Conservation (phyloP, 2,113 vertebrate species). For the Lanius ludovicianus region DNA sequence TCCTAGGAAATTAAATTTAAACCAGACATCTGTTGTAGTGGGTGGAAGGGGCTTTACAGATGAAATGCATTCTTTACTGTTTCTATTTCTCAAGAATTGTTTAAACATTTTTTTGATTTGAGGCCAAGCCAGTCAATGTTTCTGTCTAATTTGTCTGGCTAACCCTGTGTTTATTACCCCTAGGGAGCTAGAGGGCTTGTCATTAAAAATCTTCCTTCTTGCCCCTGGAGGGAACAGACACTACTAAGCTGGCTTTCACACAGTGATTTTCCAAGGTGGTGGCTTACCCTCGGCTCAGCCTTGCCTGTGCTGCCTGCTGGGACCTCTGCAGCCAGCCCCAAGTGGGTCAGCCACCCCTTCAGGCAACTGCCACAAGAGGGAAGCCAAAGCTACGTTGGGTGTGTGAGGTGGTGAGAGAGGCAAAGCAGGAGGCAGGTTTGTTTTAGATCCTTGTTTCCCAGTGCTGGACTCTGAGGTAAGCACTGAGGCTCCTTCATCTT, state of each 20-base stretch:
- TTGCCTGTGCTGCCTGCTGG: background rate
- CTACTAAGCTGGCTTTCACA: background rate
- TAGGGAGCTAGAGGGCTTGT: slow-evolving; percentile 18
- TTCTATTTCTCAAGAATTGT: background rate
- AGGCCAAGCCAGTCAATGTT: slow-evolving; percentile 35
- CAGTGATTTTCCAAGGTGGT: background rate
- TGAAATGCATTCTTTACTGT: background rate
- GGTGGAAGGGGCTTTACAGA: background rate
- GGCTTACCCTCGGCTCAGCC: background rate
- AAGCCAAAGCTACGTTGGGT: background rate
- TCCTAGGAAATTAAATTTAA: slow-evolving; percentile 53
- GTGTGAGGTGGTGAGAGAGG: background rate
- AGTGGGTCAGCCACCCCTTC: background rate
- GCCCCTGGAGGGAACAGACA: background rate
- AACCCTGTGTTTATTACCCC: background rate
- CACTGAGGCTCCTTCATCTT: background rate
- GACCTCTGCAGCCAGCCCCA: background rate
- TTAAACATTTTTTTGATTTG: slow-evolving; percentile 10
- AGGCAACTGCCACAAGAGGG: background rate
- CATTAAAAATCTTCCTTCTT: slow-evolving; percentile 9
- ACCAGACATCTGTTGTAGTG: background rate
- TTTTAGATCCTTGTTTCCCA: background rate
- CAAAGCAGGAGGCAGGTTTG: background rate
- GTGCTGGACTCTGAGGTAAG: background rate
- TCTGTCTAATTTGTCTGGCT: slow-evolving; percentile 27